Evolutionary conservation across 1,140 invertebrate genomes (phyloP).

Genomic region (Cotesia glomerata): DNA sequence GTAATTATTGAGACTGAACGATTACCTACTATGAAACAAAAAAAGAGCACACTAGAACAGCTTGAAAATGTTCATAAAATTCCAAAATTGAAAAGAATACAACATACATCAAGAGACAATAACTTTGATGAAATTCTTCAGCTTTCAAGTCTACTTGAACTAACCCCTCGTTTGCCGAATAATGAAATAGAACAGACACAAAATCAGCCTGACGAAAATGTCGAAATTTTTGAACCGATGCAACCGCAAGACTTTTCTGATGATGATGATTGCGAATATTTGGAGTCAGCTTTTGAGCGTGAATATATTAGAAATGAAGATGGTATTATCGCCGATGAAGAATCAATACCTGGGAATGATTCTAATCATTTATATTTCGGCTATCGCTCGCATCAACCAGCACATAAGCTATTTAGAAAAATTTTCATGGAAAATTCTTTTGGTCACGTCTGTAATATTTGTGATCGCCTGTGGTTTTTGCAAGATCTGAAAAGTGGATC

Average conservation of each 20-base stretch:
- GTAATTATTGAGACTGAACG: not conserved
- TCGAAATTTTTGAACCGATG: not conserved
- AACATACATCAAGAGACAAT: not conserved
- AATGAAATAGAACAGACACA: not conserved
- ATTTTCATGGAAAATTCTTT: constrained; percentile 9
- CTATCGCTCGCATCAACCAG: not conserved
- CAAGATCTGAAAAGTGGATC: not conserved
- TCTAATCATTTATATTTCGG: not conserved
- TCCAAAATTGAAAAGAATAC: not conserved
- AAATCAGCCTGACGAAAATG: not conserved
- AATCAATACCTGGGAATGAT: not conserved
- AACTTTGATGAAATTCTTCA: not conserved
- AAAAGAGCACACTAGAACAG: not conserved
- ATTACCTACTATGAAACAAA: not conserved
- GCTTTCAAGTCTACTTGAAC: not conserved
- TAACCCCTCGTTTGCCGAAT: not conserved
- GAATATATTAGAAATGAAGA: not conserved
- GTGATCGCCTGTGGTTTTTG: constrained; percentile 17
- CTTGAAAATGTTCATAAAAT: not conserved
- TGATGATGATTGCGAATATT: not conserved
- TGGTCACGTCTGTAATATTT: constrained; percentile 4
- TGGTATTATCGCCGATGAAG: not conserved
- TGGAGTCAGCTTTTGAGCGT: not conserved
- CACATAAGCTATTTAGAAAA: constrained; percentile 10
- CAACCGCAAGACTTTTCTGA: not conserved